These are phyloP conservation scores for Valencia hispanica DNA, from an alignment of 2,797 vertebrate genomes.

Conservation along the genomic window DNA sequence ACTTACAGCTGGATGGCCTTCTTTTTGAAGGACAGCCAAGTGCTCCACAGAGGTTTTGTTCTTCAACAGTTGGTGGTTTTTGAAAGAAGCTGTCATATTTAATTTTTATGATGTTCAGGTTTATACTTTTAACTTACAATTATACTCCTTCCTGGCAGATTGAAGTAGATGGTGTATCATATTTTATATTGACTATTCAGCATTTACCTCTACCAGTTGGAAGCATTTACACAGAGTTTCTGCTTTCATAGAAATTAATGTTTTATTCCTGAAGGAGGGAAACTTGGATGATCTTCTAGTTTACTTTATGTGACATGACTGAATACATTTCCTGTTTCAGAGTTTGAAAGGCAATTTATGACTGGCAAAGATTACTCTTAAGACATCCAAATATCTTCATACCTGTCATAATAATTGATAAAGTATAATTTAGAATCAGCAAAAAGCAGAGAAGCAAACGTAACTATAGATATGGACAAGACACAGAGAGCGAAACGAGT, in stretches of 20 bases:
- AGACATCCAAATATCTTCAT: conserved; percentile 41
- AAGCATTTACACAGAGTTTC: neutral
- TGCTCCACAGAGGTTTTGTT: conserved; percentile 16
- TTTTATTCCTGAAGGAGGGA: neutral
- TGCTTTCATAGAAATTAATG: neutral
- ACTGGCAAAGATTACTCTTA: conserved; percentile 7
- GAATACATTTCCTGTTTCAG: neutral
- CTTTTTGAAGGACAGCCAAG: conserved; percentile 4
- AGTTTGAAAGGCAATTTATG: conserved; percentile 1
- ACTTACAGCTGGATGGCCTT: conserved; percentile 7
- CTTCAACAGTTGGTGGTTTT: neutral
- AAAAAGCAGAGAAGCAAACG: neutral
- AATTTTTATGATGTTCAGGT: neutral
- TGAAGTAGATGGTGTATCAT: neutral
- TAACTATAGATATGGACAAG: neutral
- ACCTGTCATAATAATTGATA: conserved; percentile 28
- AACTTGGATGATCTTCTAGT: neutral
- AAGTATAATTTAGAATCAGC: conserved; percentile 23
- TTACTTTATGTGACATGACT: neutral
- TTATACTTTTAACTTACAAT: neutral
- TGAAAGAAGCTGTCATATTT: neutral
- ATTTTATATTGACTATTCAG: neutral
- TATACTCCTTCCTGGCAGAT: neutral
- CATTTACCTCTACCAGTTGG: neutral
- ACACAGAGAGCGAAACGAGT: neutral